Evolutionary conservation across 2,113 vertebrate genomes (phyloP), one percentile per base, ranked within the genome.

Genomic region (Nibea coibor): DNA sequence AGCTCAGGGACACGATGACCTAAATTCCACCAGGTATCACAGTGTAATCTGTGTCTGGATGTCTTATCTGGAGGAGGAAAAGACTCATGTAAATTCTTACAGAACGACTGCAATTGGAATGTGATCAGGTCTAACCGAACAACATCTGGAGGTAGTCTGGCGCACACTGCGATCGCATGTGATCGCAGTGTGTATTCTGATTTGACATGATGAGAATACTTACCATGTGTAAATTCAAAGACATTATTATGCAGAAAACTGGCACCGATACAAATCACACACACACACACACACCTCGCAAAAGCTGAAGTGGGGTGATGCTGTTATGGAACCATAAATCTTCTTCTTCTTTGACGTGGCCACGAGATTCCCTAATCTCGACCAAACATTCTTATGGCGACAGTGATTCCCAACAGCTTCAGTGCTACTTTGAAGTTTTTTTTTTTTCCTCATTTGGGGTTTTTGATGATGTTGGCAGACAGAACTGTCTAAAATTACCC

Each of bases 11-110:
- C 54, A 56, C 1, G 35, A 15, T 71, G 51, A 86, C 73, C 78
- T 42, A 62, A n/a, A 72, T 84, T 80, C 63, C 64, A 48, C 56
- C 63, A 61, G 57, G 24, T 47, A 67, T 74, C 72, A 62, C 28
- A 28, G 43, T 71, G 54, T 20, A 59, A 88, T 75, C 62, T 72
- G 47, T 43, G 50, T 72, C 48, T 53, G 62, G 42, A 43, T 26
- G 6, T 79, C 24, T 43, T 84, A 81, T 81, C 80, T n/a, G 20
- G 3, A 28, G 28, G 22, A 26, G 28, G 10, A 56, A 48, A 59
- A 28, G 10, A 53, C 28, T 20, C 31, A 57, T 63, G 65, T 35
- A 48, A 63, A 62, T 70, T 12, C 64, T 63, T 2, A 17, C 11
- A 12, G 48, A 63, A 45, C 35, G 20, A 15, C 14, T 62, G 78